These are phyloP conservation scores for Eumeta japonica DNA, from an alignment of 1,140 invertebrate species.

Conservation along the genomic window DNA sequence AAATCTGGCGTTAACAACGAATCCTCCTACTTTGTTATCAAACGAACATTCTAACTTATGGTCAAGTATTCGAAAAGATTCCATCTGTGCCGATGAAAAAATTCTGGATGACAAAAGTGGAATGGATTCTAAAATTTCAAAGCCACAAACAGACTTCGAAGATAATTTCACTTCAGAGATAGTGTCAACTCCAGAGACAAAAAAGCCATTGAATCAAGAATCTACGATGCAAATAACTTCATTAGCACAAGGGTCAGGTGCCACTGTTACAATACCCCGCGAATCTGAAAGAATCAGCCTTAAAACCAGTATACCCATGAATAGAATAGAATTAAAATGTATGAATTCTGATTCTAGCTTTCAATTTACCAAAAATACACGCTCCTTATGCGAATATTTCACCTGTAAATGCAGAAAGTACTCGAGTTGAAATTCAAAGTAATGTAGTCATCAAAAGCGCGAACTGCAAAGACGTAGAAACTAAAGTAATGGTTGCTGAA, in stretches of 20 bases:
- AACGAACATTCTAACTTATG: background rate
- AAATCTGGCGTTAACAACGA: conserved; percentile 19
- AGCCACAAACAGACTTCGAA: conserved; percentile 37
- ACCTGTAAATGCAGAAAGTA: too few species aligned
- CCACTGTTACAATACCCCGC: conserved; percentile 22
- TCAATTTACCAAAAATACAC: conserved; percentile 17
- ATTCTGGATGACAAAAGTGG: conserved; percentile 3
- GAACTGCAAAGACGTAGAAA: conserved; percentile 8
- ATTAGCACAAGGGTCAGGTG: conserved; percentile 23
- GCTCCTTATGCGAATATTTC: background rate
- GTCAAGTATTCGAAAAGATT: background rate
- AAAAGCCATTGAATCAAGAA: conserved; percentile 17
- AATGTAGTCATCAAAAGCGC: conserved; percentile 40
- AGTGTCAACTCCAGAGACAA: conserved; percentile 22
- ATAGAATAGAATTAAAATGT: conserved; percentile 51
- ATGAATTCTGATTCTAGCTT: conserved; percentile 31
- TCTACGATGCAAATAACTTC: conserved; percentile 31
- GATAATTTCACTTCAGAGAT: conserved; percentile 36
- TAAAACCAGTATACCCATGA: conserved; percentile 52
- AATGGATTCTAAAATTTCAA: conserved; percentile 6
- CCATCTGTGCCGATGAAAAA: conserved; percentile 4
- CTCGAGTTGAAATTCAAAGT: conserved; percentile 46
- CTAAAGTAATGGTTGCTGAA: conserved; percentile 16
- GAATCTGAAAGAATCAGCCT: conserved; percentile 39
- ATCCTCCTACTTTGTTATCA: too few species aligned